These are phyloP conservation scores for Oryzias dopingdopingensis DNA, from an alignment of 2,797 vertebrate species.

Conservation along the genomic window DNA sequence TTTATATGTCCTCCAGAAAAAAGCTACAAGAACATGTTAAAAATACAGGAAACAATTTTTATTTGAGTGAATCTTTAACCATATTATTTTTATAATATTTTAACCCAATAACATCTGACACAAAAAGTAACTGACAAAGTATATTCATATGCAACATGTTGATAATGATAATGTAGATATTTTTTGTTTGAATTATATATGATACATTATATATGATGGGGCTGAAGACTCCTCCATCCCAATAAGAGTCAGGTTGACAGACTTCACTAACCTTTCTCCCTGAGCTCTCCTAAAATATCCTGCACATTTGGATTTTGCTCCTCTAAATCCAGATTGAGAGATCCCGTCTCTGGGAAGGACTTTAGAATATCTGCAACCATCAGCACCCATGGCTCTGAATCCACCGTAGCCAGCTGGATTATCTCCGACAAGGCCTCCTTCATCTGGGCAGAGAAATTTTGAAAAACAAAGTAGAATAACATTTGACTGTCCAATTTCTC, in stretches of 20 bases:
- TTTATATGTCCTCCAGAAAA: too few relatives aligned
- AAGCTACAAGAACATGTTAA: too few relatives aligned
- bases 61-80: too few relatives aligned
- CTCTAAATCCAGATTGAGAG: conserved; percentile 95
- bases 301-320: conserved; percentile 99
- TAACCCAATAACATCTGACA: too few relatives aligned
- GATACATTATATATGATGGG: too few relatives aligned
- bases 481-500: neutral
- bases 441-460: conserved; percentile 81
- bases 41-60: too few relatives aligned
- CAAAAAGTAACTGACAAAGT: too few relatives aligned
- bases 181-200: too few relatives aligned
- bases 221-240: too few relatives aligned
- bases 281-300: conserved; percentile 93
- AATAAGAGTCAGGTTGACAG: neutral
- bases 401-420: conserved; percentile 94
- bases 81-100: too few relatives aligned
- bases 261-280: conserved; percentile 88
- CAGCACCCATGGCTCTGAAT: conserved; percentile 97
- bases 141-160: too few relatives aligned
- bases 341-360: conserved; percentile 96
- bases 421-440: conserved; percentile 95
- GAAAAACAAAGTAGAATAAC: neutral
- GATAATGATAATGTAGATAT: too few relatives aligned
- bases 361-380: conserved; percentile 99